Evolutionary conservation across 2,113 vertebrate species (phyloP).

Genomic region (Barbus barbus): DNA sequence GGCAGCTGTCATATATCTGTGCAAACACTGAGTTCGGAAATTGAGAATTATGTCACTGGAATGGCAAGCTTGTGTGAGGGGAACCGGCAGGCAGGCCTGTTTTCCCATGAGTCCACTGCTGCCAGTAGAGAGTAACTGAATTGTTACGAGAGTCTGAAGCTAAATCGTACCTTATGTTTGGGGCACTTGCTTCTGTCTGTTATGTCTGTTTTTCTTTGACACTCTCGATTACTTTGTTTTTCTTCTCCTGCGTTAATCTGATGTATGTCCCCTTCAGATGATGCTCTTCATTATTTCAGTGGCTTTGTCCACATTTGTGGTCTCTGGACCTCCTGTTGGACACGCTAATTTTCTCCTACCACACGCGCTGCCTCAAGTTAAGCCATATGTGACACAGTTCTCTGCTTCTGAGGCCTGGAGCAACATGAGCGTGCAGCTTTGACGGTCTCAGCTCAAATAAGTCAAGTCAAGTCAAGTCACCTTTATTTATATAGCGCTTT

Average conservation of each 20-base stretch:
- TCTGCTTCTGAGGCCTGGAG: not conserved
- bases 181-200: conserved; percentile 11
- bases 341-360: conserved; percentile 1
- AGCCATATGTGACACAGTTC: conserved; percentile 51
- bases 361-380: conserved; percentile 55
- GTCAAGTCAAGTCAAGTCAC: no score
- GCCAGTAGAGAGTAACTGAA: not conserved
- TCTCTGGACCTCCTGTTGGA: conserved; percentile 23
- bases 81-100: not conserved
- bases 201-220: conserved; percentile 17
- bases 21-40: conserved; percentile 59
- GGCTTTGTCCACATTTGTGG: not conserved
- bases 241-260: conserved; percentile 55
- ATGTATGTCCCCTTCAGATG: not conserved
- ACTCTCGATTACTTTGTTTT: conserved; percentile 35
- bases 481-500: no score
- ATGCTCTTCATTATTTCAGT: not conserved
- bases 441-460: not conserved
- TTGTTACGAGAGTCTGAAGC: not conserved
- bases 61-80: conserved; percentile 46
- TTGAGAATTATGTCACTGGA: conserved; percentile 60
- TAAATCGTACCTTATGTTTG: conserved; percentile 4
- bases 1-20: conserved; percentile 63
- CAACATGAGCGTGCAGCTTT: not conserved
- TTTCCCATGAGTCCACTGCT: conserved; percentile 24